Evolutionary conservation across 2,888 invertebrate genomes (phyloP).

Genomic region (Allolobophora icterica): DNA sequence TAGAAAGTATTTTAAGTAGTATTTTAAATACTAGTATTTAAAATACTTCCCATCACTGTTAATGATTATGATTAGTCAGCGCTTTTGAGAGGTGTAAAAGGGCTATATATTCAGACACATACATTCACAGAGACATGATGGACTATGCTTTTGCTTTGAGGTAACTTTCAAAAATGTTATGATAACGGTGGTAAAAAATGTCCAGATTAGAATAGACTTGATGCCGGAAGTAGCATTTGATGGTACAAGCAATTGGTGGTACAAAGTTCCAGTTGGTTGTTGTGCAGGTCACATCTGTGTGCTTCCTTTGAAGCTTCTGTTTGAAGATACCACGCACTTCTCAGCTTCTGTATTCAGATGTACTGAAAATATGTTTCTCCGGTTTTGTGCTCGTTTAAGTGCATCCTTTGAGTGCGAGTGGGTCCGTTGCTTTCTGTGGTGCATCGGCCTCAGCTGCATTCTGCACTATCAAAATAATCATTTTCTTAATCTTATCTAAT

Average conservation of each 20-base stretch:
- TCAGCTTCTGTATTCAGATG: constrained; percentile 8
- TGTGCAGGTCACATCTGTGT: not conserved
- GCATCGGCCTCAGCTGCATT: not conserved
- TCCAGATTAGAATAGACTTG: not conserved
- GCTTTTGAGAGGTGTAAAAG: not conserved
- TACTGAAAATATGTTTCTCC: not conserved
- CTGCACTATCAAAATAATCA: too few relatives aligned
- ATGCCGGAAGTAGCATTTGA: not conserved
- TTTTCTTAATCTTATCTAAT: not conserved
- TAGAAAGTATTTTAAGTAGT: too few relatives aligned
- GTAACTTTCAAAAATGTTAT: not conserved
- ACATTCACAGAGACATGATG: not conserved
- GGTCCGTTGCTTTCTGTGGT: not conserved
- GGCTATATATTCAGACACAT: not conserved
- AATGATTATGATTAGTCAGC: not conserved
- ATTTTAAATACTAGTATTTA: too few relatives aligned
- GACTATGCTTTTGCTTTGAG: not conserved
- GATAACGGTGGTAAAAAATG: not conserved
- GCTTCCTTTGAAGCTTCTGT: too few relatives aligned
- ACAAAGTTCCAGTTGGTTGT: not conserved
- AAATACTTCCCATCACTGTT: too few relatives aligned
- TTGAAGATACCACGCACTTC: too few relatives aligned
- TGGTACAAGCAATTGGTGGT: too few relatives aligned
- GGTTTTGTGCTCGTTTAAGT: not conserved
- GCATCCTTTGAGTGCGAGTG: not conserved